A percentile compares a stretch with the other conserved stretches of the same genome.
phyloP scores from a whole-genome alignment of 37 sponge, comb jelly and placozoan genomes.

The Ephydatia muelleri region DNA sequence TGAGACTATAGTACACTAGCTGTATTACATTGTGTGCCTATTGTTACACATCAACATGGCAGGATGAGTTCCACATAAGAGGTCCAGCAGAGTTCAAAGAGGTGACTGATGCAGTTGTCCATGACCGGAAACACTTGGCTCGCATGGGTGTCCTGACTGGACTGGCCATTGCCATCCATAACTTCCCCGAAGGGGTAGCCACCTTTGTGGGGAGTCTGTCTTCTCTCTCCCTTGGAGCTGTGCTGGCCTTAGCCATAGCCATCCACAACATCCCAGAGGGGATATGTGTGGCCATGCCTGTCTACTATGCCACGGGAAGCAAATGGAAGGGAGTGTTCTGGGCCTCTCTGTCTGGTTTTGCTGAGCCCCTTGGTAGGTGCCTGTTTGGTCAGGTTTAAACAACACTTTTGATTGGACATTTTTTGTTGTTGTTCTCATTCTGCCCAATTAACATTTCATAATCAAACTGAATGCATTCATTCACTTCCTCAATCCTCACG shows the following conservation, averaged over 20 bases:
- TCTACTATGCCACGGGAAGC: constrained; percentile 77
- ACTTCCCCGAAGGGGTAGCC: constrained; percentile 79
- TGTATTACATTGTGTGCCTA: too few species aligned
- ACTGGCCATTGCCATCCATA: constrained; percentile 74
- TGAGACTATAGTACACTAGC: too few species aligned
- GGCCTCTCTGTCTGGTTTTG: constrained; percentile 66
- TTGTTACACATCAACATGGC: not conserved
- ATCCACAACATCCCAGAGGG: constrained; percentile 80
- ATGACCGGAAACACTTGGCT: constrained; percentile 26
- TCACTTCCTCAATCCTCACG: too few species aligned
- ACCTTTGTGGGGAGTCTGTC: constrained; percentile 73
- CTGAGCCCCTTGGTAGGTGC: constrained; percentile 72
- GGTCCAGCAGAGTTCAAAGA: constrained; percentile 56
- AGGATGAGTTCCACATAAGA: not conserved
- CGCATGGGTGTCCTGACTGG: constrained; percentile 33
- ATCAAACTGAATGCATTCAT: not conserved
- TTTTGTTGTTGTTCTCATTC: too few species aligned
- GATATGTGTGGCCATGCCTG: constrained; percentile 73
- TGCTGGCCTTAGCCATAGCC: constrained; percentile 70
- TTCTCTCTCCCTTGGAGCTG: constrained; percentile 60
- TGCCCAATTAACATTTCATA: too few species aligned
- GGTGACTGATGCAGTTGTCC: constrained; percentile 33
- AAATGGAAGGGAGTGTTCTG: constrained; percentile 65
- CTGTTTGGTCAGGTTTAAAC: too few species aligned
- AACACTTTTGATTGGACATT: too few species aligned